phyloP scores from a whole-genome alignment of 92 coral and sea anemone species.

The Phenganax subtilis region DNA sequence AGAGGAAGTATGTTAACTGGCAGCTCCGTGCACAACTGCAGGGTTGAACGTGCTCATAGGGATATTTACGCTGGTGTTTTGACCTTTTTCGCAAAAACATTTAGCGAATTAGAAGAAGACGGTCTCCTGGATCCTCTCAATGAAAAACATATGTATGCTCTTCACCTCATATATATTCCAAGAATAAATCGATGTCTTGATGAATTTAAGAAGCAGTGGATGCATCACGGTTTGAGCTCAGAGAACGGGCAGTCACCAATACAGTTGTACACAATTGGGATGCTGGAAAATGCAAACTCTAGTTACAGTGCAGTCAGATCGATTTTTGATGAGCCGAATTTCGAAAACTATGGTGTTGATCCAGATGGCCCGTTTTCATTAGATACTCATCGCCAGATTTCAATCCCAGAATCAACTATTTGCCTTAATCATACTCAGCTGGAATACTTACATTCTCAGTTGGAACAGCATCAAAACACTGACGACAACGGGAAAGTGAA shows the following conservation, averaged over 20 bases:
- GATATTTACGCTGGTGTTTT: slow-evolving; percentile 59
- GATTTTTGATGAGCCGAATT: background rate
- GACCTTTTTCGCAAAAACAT: slow-evolving; percentile 36
- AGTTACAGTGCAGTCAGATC: background rate
- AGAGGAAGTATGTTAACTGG: slow-evolving; percentile 67
- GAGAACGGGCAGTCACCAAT: slow-evolving; percentile 46
- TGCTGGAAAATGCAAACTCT: slow-evolving; percentile 28
- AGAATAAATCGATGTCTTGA: slow-evolving; percentile 45
- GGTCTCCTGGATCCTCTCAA: slow-evolving; percentile 47
- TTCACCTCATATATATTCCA: slow-evolving; percentile 46
- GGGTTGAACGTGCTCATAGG: slow-evolving; percentile 55
- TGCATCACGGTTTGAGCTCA: slow-evolving; percentile 50
- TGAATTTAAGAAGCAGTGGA: slow-evolving; percentile 47
- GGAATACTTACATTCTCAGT: slow-evolving; percentile 9
- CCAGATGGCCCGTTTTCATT: slow-evolving; percentile 44
- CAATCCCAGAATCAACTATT: slow-evolving; percentile 43
- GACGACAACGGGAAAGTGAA: slow-evolving; percentile 25
- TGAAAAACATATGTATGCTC: slow-evolving; percentile 44
- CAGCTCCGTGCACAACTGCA: slow-evolving; percentile 57
- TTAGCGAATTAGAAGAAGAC: slow-evolving; percentile 36
- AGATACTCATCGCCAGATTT: slow-evolving; percentile 47
- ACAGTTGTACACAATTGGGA: slow-evolving; percentile 37
- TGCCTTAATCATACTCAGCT: slow-evolving; percentile 28
- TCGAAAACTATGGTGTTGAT: slow-evolving; percentile 37
- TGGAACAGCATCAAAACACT: slow-evolving; percentile 41